A percentile compares a stretch with the other conserved stretches of the same genome.
Evolutionary conservation across 2,888 invertebrate species (phyloP).

Genomic region (Melanotus villosus): DNA sequence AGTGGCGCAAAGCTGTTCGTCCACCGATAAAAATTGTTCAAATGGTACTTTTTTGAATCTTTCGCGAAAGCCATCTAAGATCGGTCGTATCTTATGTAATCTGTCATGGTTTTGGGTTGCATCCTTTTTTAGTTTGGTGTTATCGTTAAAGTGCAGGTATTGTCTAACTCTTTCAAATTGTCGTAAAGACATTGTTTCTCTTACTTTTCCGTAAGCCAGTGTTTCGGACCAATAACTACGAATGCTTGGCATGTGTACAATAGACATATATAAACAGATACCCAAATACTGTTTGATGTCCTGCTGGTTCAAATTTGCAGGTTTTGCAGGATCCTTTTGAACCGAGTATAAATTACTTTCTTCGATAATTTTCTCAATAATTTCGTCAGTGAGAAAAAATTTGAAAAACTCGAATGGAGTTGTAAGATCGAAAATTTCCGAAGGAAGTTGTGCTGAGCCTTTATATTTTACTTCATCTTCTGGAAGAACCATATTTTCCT

Average conservation of each 20-base stretch:
- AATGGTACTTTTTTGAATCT: too few species aligned
- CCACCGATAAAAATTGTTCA: too few species aligned
- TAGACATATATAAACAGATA: constrained; percentile 42
- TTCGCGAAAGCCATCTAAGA: too few species aligned
- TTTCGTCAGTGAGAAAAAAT: background rate
- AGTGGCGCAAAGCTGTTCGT: too few species aligned
- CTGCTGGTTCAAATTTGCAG: background rate
- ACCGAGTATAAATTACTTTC: background rate
- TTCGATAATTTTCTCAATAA: background rate
- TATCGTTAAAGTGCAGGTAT: constrained; percentile 49
- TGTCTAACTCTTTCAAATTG: constrained; percentile 47
- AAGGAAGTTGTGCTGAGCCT: too few species aligned
- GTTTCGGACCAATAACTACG: constrained; percentile 41
- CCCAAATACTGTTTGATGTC: constrained; percentile 41
- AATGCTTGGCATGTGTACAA: constrained; percentile 31
- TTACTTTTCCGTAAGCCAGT: constrained; percentile 37
- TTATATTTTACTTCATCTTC: background rate
- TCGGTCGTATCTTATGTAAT: background rate
- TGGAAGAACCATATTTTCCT: background rate
- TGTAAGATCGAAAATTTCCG: too few species aligned
- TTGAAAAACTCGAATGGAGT: background rate
- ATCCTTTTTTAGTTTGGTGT: constrained; percentile 10
- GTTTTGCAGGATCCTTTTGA: background rate
- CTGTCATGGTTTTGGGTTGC: background rate
- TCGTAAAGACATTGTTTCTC: constrained; percentile 43